A percentile compares a stretch with the other conserved stretches of the same genome.
Evolutionary conservation across 1,140 invertebrate genomes (phyloP).

Genomic region (Agrypnia vestita): DNA sequence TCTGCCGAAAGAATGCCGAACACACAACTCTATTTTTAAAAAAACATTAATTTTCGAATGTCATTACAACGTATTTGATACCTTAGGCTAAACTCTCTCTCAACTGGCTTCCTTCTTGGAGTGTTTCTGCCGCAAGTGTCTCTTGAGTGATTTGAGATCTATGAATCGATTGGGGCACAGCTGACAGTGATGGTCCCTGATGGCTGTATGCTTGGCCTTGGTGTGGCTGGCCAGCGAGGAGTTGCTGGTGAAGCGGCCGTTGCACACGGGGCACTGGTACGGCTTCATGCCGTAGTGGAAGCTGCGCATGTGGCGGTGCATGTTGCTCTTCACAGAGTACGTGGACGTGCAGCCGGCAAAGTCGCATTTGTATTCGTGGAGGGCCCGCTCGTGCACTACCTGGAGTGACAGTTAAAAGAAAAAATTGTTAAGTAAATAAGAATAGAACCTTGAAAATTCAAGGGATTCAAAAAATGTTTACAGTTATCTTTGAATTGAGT

Average conservation of each 20-base stretch:
- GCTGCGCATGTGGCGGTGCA: conserved; percentile 51
- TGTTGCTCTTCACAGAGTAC: conserved; percentile 47
- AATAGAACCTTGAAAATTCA: too few relatives aligned
- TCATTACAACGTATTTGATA: too few relatives aligned
- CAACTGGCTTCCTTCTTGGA: conserved; percentile 9
- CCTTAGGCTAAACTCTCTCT: too few relatives aligned
- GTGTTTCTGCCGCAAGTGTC: conserved; percentile 15
- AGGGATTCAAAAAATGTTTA: too few relatives aligned
- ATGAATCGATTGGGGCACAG: conserved; percentile 16
- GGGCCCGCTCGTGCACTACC: conserved; percentile 33
- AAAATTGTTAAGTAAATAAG: background rate
- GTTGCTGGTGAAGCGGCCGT: conserved; percentile 42
- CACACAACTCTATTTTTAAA: too few relatives aligned
- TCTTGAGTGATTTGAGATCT: conserved; percentile 22
- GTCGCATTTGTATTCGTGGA: conserved; percentile 41
- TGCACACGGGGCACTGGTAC: conserved; percentile 36
- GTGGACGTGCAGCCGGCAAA: conserved; percentile 41
- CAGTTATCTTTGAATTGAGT: too few relatives aligned
- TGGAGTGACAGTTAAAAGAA: background rate
- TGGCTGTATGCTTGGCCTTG: conserved; percentile 12
- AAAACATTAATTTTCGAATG: too few relatives aligned
- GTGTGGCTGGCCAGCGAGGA: conserved; percentile 34
- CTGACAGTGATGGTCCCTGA: conserved; percentile 20
- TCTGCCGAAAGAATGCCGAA: too few relatives aligned
- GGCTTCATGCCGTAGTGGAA: conserved; percentile 53